Percentiles rank a stretch among this genome's conserved stretches.
These are phyloP conservation scores for Cossypha caffra DNA, from an alignment of 2,797 vertebrate genomes.

Conservation along the genomic window DNA sequence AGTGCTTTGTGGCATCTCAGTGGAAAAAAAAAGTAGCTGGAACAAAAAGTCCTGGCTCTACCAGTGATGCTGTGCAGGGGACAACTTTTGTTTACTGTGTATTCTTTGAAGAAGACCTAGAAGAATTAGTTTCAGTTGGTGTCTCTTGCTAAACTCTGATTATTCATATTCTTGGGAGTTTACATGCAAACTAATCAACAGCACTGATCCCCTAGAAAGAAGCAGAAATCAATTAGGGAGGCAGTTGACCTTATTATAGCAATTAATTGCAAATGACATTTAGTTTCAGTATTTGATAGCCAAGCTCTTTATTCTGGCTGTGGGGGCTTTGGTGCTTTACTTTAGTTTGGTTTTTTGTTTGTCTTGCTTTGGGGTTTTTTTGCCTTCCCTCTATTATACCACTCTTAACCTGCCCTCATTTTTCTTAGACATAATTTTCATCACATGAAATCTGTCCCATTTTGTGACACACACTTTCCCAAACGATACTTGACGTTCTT, in stretches of 20 bases:
- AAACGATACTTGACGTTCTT: slow-evolving; percentile 64
- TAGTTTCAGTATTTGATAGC: background rate
- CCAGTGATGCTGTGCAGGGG: background rate
- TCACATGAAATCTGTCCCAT: background rate
- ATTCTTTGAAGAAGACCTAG: background rate
- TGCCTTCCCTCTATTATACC: background rate
- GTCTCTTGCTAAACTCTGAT: background rate
- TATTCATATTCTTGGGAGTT: background rate
- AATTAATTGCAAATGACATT: slow-evolving; percentile 30
- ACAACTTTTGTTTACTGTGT: background rate
- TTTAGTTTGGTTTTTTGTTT: background rate
- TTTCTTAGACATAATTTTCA: slow-evolving; percentile 59
- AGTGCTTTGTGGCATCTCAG: background rate
- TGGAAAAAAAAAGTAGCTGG: background rate
- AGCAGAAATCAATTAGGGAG: slow-evolving; percentile 27
- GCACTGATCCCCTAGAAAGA: background rate
- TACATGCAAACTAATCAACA: slow-evolving; percentile 13
- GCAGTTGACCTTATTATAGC: background rate
- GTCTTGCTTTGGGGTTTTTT: background rate
- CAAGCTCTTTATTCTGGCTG: background rate
- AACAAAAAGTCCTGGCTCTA: background rate
- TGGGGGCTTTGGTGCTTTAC: background rate
- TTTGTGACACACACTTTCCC: slow-evolving; percentile 69
- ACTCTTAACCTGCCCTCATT: slow-evolving; percentile 31
- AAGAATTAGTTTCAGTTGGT: background rate